These are phyloP conservation scores for Euproctis similis DNA, from an alignment of 2,888 invertebrate genomes.

Conservation along the genomic window DNA sequence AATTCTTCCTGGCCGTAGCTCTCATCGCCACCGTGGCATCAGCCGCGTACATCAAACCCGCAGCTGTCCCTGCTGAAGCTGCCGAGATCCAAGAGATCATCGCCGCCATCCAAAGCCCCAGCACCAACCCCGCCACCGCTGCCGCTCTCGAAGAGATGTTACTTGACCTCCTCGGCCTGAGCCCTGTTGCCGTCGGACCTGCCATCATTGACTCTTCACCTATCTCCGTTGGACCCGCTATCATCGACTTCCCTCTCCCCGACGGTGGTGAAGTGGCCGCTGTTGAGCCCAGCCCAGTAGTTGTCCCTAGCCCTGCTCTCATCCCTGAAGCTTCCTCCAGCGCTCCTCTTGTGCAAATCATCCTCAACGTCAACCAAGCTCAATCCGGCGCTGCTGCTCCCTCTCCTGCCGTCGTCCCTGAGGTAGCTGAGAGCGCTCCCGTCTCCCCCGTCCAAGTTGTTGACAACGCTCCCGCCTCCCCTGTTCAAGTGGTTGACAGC, in stretches of 20 bases:
- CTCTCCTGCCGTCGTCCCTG: not conserved
- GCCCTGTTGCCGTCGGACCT: slow-evolving; percentile 9
- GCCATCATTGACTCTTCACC: slow-evolving; percentile 16
- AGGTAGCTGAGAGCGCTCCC: slow-evolving; percentile 3
- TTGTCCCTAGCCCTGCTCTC: not conserved
- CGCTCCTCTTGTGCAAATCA: slow-evolving; percentile 30
- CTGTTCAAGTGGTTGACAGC: not conserved
- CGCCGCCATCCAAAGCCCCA: slow-evolving; percentile 20
- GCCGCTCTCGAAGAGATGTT: slow-evolving; percentile 3
- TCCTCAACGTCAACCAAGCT: slow-evolving; percentile 29
- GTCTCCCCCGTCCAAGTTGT: not conserved
- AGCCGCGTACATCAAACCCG: slow-evolving; percentile 3
- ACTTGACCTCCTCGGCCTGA: slow-evolving; percentile 5
- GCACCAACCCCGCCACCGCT: slow-evolving; percentile 14
- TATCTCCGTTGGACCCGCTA: slow-evolving; percentile 25
- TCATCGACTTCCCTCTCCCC: slow-evolving; percentile 16
- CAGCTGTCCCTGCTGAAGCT: slow-evolving; percentile 11
- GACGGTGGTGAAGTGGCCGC: not conserved
- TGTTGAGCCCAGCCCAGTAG: slow-evolving; percentile 9
- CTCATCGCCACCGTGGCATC: slow-evolving; percentile 16
- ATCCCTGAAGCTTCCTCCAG: slow-evolving; percentile 7
- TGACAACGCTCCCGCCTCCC: slow-evolving; percentile 3
- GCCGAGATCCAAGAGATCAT: slow-evolving; percentile 23
- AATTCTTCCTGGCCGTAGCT: slow-evolving; percentile 12
- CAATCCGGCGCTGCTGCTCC: not conserved